phyloP scores from a whole-genome alignment of 2,888 invertebrate species.

The Pelosia muscerda region DNA sequence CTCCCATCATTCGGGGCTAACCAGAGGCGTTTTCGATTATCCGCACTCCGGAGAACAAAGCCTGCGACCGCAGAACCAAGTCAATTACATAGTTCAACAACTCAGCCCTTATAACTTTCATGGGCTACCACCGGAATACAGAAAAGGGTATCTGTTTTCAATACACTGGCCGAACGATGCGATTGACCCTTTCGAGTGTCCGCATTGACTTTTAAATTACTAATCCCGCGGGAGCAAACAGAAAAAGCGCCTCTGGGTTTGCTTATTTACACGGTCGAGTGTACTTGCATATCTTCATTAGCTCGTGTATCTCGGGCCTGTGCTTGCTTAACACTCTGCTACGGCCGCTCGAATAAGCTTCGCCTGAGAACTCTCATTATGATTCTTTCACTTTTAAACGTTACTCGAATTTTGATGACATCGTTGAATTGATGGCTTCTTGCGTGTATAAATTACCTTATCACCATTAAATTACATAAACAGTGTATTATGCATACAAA shows the following conservation, averaged over 20 bases:
- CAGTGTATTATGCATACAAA: constrained; percentile 65
- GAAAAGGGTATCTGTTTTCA: constrained; percentile 87
- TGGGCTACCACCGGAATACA: constrained; percentile 85
- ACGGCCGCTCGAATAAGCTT: constrained; percentile 42
- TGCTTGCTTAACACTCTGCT: constrained; percentile 79
- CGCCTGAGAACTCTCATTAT: constrained; percentile 61
- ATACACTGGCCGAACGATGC: constrained; percentile 80
- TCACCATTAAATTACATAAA: constrained; percentile 58
- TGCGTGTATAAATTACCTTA: constrained; percentile 54
- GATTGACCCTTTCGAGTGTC: constrained; percentile 87
- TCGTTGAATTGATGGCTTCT: constrained; percentile 47
- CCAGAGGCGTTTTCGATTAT: constrained; percentile 86
- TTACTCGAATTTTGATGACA: constrained; percentile 60
- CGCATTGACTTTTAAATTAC: constrained; percentile 87
- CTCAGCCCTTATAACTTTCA: constrained; percentile 87
- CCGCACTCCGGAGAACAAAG: constrained; percentile 84
- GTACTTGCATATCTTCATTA: constrained; percentile 85
- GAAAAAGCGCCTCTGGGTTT: constrained; percentile 75
- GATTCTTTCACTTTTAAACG: constrained; percentile 58
- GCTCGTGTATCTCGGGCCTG: constrained; percentile 62
- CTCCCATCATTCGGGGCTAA: constrained; percentile 81
- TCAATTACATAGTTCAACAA: constrained; percentile 87
- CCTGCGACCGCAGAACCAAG: constrained; percentile 85
- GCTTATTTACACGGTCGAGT: constrained; percentile 83
- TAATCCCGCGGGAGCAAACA: constrained; percentile 85